Conservation (phyloP, 1,140 invertebrate species). For the Scaptomyza hsui region DNA sequence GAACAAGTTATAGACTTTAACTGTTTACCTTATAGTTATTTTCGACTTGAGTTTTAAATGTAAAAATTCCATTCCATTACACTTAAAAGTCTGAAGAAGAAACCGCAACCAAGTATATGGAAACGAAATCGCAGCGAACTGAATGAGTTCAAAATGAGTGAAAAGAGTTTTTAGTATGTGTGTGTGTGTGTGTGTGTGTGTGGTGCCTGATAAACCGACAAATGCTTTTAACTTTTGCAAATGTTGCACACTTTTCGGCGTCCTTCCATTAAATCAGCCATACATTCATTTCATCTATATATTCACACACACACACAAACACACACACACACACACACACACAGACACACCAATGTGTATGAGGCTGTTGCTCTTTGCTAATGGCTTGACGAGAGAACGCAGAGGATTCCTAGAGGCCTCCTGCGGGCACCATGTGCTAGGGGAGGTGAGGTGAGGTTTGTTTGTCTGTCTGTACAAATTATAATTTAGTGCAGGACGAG, state of each 20-base stretch:
- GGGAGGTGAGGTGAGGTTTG: neutral
- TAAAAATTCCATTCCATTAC: neutral
- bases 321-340: conserved; percentile 1
- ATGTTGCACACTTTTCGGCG: conserved; percentile 65
- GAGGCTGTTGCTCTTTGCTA: conserved; percentile 64
- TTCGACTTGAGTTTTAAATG: neutral
- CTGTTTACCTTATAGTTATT: no score
- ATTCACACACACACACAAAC: conserved; percentile 1
- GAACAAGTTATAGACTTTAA: no score
- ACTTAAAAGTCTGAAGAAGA: neutral
- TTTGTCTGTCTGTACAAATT: conserved; percentile 69
- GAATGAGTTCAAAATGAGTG: conserved; percentile 41
- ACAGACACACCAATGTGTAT: conserved; percentile 17
- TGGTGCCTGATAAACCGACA: conserved; percentile 43
- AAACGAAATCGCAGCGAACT: conserved; percentile 24
- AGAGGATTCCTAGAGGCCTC: conserved; percentile 33
- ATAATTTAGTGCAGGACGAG: conserved; percentile 76
- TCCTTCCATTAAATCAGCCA: conserved; percentile 17
- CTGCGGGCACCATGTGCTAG: conserved; percentile 3
- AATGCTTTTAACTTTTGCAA: conserved; percentile 74
- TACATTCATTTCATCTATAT: conserved; percentile 1
- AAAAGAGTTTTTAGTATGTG: conserved; percentile 20
- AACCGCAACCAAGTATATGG: conserved; percentile 20
- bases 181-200: conserved; percentile 1
- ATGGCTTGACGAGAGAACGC: conserved; percentile 54